phyloP scores from a whole-genome alignment of 2,888 invertebrate species.

The Meandrusa payeni region DNA sequence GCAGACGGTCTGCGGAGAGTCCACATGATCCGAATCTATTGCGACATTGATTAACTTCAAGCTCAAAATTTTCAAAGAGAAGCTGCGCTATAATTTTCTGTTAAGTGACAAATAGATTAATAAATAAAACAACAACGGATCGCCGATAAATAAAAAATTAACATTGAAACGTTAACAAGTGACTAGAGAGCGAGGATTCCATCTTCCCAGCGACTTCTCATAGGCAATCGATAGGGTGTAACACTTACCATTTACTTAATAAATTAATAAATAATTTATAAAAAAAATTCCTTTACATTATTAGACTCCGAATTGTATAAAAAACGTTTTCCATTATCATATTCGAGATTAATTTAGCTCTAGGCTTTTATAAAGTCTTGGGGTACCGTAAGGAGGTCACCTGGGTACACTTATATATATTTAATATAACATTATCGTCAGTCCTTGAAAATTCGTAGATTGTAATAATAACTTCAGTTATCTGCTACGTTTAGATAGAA shows the following conservation, averaged over 20 bases:
- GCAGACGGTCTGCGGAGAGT: conserved; percentile 35
- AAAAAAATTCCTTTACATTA: conserved; percentile 67
- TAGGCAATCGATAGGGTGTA: conserved; percentile 74
- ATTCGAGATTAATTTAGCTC: conserved; percentile 47
- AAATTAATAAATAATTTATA: conserved; percentile 67
- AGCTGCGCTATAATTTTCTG: conserved; percentile 63
- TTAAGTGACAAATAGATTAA: conserved; percentile 61
- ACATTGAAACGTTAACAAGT: conserved; percentile 67
- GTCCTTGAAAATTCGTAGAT: conserved; percentile 41
- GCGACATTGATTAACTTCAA: conserved; percentile 68
- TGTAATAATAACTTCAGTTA: conserved; percentile 41
- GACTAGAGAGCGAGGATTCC: conserved; percentile 68
- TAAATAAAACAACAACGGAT: conserved; percentile 54
- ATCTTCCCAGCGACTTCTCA: conserved; percentile 60
- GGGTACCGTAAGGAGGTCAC: conserved; percentile 49
- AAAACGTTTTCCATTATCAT: conserved; percentile 55
- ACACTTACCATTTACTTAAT: conserved; percentile 71
- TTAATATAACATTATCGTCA: conserved; percentile 41
- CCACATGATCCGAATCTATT: conserved; percentile 40
- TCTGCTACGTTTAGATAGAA: conserved; percentile 91
- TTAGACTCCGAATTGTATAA: conserved; percentile 73
- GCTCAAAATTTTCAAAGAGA: conserved; percentile 59
- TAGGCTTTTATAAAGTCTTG: conserved; percentile 23
- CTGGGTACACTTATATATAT: conserved; percentile 45
- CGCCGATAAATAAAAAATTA: conserved; percentile 48